Base-by-base conservation (phyloP, 2,113 vertebrate species). In the Actenoides hombroni region DNA sequence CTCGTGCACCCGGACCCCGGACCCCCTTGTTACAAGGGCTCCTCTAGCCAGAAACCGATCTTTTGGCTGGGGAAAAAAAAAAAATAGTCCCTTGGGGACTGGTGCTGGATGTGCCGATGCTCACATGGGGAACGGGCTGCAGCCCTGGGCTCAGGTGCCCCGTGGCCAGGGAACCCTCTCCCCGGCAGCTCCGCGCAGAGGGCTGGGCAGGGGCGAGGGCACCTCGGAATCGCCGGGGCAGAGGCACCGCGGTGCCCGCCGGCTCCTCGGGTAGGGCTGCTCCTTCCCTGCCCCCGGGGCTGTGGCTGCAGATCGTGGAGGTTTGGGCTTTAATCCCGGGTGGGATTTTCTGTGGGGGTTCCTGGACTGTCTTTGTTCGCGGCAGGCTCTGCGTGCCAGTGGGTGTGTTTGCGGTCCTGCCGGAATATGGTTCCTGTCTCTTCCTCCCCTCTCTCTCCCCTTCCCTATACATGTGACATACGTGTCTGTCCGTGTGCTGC, bases 31-130 rank as follows among this genome's bases (percentile, higher is more conserved):
- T 37, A 9, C 42, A 3, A 4, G 10, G 56, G 54, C 56, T 90
- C 8, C 49, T 64, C 29, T 9, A 19, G 33, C 68, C 28, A 10
- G 23, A 60, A 83, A 46, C 25, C 4, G 2, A 14, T 10, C 5
- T 4, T 63, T 69, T 48, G 54, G 14, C 79, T 53, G 11, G 2
- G 40, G 40, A 40, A 46, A 23, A 48, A 25, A 18, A 14, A 46
- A 17, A 46, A 11, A 2, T 15, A 21, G 13, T 8, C 29, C 54
- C 15, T 53, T 5, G 29, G 39, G 57, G 9, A 6, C 10, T 31
- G 13, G 28, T 40, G 8, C 4, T 3, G 64, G 48, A 49, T 8
- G 15, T 59, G 59, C 42, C 76, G 7, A 0, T 4, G 0, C 5
- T 29, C 64, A 21, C n/a, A 2, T 2, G 9, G 80, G 79, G 11